Conservation (phyloP, 1,140 invertebrate species). For the Hirudo medicinalis region DNA sequence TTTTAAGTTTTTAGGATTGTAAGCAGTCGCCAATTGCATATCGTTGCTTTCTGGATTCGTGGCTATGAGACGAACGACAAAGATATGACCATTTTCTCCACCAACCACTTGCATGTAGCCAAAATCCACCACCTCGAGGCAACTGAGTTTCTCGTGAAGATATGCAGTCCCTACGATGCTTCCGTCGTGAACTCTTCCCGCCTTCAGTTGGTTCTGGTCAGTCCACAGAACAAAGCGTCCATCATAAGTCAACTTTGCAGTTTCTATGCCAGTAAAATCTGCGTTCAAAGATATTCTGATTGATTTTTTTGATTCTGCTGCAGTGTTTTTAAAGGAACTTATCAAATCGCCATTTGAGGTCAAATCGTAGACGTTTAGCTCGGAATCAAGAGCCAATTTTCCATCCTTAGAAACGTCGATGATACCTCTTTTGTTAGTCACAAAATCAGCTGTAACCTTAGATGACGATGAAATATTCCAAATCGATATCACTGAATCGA, state of each 20-base stretch:
- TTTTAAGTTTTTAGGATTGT: constrained; percentile 11
- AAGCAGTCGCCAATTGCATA: background rate
- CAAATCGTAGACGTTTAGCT: constrained; percentile 20
- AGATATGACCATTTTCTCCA: constrained; percentile 21
- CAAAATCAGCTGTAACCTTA: background rate
- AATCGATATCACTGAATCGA: no score
- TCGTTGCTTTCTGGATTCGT: background rate
- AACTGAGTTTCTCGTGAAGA: constrained; percentile 19
- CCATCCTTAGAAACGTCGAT: constrained; percentile 21
- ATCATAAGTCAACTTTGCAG: constrained; percentile 18
- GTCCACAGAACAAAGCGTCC: constrained; percentile 21
- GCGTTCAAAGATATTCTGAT: background rate
- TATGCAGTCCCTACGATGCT: constrained; percentile 6
- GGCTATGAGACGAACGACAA: constrained; percentile 18
- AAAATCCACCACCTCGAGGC: constrained; percentile 17
- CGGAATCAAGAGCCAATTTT: constrained; percentile 19
- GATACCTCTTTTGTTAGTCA: constrained; percentile 13
- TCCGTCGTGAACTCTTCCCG: constrained; percentile 6
- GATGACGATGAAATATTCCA: background rate
- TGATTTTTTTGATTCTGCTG: background rate
- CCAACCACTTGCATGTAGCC: constrained; percentile 22
- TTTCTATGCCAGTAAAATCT: background rate
- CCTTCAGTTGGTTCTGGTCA: constrained; percentile 9
- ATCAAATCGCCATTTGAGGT: constrained; percentile 10
- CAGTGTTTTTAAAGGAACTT: background rate